A percentile compares a stretch with the other conserved stretches of the same genome.
Evolutionary conservation across 2,888 invertebrate genomes (phyloP).

Genomic region (Mesorhabditis sp.): DNA sequence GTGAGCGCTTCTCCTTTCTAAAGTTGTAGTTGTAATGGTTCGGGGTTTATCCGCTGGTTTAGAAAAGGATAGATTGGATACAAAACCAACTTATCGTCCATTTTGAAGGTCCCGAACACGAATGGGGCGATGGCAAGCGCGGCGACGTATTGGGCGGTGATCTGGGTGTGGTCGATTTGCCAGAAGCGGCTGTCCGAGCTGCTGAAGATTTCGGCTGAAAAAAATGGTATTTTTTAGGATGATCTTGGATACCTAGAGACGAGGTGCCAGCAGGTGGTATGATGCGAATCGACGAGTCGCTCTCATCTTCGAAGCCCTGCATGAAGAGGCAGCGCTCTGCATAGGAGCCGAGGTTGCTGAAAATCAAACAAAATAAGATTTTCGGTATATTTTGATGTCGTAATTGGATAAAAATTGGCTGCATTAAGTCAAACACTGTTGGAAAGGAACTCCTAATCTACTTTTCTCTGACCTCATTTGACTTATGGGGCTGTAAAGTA

Average conservation of each 20-base stretch:
- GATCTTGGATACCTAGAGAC: neutral
- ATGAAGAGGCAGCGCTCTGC: constrained; percentile 2
- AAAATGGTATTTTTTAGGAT: no score
- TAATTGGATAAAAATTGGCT: no score
- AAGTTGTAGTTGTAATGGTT: neutral
- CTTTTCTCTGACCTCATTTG: no score
- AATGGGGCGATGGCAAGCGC: constrained; percentile 21
- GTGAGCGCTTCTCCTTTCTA: neutral
- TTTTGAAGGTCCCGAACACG: constrained; percentile 14
- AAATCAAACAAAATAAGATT: no score
- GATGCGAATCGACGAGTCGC: neutral
- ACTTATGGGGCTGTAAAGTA: no score
- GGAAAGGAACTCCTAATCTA: no score
- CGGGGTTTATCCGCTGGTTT: neutral
- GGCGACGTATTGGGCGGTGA: constrained; percentile 22
- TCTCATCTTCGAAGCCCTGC: neutral
- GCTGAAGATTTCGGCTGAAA: neutral
- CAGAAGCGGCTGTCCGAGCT: constrained; percentile 10
- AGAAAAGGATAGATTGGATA: neutral
- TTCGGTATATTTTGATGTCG: no score
- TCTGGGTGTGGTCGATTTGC: constrained; percentile 20
- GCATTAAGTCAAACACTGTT: no score
- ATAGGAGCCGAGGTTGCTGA: neutral
- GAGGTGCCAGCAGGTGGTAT: neutral
- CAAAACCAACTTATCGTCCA: neutral